A percentile compares a stretch with the other conserved stretches of the same genome.
phyloP scores from a whole-genome alignment of 2,797 vertebrate genomes.

The Allenopithecus nigroviridis region DNA sequence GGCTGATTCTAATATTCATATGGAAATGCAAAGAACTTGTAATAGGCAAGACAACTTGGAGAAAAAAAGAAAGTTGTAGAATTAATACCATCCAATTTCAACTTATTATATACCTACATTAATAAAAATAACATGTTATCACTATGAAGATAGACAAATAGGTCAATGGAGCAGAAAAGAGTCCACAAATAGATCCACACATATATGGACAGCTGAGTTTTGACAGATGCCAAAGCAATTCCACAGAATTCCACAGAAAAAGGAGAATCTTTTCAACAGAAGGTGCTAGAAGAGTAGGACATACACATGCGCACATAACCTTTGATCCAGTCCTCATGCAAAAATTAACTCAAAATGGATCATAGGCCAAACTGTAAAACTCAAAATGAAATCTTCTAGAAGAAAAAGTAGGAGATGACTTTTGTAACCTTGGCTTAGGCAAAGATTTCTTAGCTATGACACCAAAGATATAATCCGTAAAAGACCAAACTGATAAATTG shows the following conservation, averaged over 20 bases:
- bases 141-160: not conserved
- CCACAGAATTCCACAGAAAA: not conserved
- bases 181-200: not conserved
- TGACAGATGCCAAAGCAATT: not conserved
- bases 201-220: not conserved
- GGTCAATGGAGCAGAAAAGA: not conserved
- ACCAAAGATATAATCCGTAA: not conserved
- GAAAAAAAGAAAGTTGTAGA: not conserved
- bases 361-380: not conserved
- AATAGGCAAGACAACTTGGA: not conserved
- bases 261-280: not conserved
- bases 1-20: too few species aligned
- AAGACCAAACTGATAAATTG: not conserved
- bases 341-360: not conserved
- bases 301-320: accelerated
- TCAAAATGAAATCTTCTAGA: not conserved
- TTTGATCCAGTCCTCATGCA: not conserved
- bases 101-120: not conserved
- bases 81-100: not conserved
- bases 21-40: too few species aligned
- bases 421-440: not conserved
- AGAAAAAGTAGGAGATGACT: not conserved
- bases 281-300: not conserved
- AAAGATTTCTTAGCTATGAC: not conserved
- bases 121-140: not conserved